A percentile compares a stretch with the other conserved stretches of the same genome.
These are phyloP conservation scores for Microcebus griseorufus DNA, from an alignment of 2,113 vertebrate species.

Conservation along the genomic window DNA sequence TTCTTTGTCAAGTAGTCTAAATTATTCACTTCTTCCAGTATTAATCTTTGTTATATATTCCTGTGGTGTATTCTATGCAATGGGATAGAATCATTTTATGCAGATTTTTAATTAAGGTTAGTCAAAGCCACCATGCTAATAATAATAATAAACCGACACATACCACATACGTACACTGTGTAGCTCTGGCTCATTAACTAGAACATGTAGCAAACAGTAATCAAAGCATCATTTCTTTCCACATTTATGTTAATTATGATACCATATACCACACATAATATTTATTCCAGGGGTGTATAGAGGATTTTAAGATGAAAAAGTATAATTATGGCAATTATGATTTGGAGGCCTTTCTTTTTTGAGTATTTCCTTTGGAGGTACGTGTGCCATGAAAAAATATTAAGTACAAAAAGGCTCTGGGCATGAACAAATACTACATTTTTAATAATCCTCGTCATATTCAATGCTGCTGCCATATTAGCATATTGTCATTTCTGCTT, in stretches of 20 bases:
- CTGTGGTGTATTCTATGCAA: background rate
- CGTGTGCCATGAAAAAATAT: conserved; percentile 39
- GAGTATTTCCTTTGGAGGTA: conserved; percentile 56
- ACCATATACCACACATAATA: conserved; percentile 40
- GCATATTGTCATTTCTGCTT: conserved; percentile 63
- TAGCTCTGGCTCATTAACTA: conserved; percentile 5
- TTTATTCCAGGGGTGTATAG: conserved; percentile 33
- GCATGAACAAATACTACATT: conserved; percentile 49
- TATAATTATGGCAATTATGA: conserved; percentile 57
- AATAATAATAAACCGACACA: conserved; percentile 41
- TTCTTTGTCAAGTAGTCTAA: conserved; percentile 64
- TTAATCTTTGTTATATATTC: conserved; percentile 28
- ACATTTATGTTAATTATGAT: conserved; percentile 61
- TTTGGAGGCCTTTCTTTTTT: conserved; percentile 38
- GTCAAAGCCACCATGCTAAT: conserved; percentile 54
- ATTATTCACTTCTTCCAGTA: conserved; percentile 43
- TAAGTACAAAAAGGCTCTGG: conserved; percentile 36
- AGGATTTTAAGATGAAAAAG: conserved; percentile 55
- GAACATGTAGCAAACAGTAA: conserved; percentile 50
- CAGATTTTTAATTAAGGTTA: conserved; percentile 75
- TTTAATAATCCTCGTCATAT: conserved; percentile 30
- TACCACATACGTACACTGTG: background rate
- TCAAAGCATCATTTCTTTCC: conserved; percentile 59
- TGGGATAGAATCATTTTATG: conserved; percentile 2
- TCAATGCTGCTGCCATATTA: conserved; percentile 46